A percentile compares a stretch with the other conserved stretches of the same genome.
Evolutionary conservation across 2,888 invertebrate genomes (phyloP).

Genomic region (Heliconius sara): DNA sequence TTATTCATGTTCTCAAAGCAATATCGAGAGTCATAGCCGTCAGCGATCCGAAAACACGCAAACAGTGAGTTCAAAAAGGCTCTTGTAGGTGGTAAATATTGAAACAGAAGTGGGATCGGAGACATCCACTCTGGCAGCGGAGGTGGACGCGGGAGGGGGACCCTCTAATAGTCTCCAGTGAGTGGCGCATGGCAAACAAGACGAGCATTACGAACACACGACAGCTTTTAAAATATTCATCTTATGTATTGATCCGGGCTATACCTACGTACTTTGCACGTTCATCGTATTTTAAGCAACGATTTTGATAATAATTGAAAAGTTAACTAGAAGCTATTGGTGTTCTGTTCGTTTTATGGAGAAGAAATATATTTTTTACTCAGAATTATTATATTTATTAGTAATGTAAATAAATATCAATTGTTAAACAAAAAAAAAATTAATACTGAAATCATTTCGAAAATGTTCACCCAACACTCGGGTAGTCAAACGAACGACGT

Average conservation of each 20-base stretch:
- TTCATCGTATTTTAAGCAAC: not conserved
- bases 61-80: constrained; percentile 83
- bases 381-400: not conserved
- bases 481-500: not conserved
- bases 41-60: constrained; percentile 83
- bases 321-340: not conserved
- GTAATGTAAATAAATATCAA: not conserved
- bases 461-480: not conserved
- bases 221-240: constrained; percentile 77
- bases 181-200: constrained; percentile 81
- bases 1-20: constrained; percentile 80
- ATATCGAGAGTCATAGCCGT: constrained; percentile 78
- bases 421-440: not conserved
- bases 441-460: not conserved
- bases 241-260: constrained; percentile 64
- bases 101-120: constrained; percentile 83
- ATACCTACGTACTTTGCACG: constrained; percentile 37
- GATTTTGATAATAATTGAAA: not conserved
- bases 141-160: constrained; percentile 50
- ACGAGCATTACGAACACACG: constrained; percentile 71
- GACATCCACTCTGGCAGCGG: constrained; percentile 61
- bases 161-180: constrained; percentile 84
- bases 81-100: constrained; percentile 83
- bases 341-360: not conserved
- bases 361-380: not conserved